Conservation (phyloP, 2,797 vertebrate species). For the Siniperca undulata region DNA sequence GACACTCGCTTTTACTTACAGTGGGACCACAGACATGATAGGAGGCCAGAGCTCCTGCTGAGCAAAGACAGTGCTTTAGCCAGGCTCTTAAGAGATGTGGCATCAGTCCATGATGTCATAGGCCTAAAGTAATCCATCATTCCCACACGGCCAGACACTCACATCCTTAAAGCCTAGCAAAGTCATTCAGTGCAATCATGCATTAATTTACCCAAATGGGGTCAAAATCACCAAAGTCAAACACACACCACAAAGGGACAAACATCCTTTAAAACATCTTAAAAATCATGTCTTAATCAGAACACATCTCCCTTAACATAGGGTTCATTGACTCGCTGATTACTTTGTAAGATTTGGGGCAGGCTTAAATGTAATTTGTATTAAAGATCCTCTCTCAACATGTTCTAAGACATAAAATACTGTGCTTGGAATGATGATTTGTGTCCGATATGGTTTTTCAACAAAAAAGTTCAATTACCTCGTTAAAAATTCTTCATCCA, state of each 20-base stretch:
- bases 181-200: constrained; percentile 11
- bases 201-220: constrained; percentile 3
- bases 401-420: not conserved
- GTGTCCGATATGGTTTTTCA: not conserved
- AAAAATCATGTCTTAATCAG: not conserved
- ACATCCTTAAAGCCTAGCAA: constrained; percentile 24
- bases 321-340: not conserved
- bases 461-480: not conserved
- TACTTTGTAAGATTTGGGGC: not conserved
- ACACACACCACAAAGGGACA: not conserved
- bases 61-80: constrained; percentile 22
- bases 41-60: constrained; percentile 27
- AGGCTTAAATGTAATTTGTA: not conserved
- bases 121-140: constrained; percentile 34
- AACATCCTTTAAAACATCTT: not conserved
- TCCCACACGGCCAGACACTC: constrained; percentile 17
- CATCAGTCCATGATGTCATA: constrained; percentile 44
- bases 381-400: not conserved
- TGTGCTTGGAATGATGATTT: not conserved
- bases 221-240: constrained; percentile 17
- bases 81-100: constrained; percentile 32
- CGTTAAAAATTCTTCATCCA: not conserved
- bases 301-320: not conserved
- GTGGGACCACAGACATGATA: constrained; percentile 31
- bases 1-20: constrained; percentile 30